Evolutionary conservation across 2,888 invertebrate genomes (phyloP), one percentile per base, ranked within the genome.

Genomic region (Prosopocoilus inquinatus): DNA sequence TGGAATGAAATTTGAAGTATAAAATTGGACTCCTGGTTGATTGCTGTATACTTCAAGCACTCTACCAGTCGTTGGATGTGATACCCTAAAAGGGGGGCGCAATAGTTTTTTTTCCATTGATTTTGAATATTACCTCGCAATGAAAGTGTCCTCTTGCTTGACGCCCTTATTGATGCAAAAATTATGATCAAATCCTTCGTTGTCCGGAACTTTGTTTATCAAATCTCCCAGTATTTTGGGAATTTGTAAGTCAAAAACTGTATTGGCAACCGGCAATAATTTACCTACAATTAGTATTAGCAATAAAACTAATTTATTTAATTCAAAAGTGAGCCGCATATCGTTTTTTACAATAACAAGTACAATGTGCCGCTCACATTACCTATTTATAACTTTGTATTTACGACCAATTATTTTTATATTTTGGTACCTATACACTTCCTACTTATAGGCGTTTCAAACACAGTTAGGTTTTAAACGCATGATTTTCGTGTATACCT

Each of bases 11-110:
- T 93, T 92, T 0, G 87, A 84, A 0, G 94, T 94, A 72, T 96
- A 96, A 69, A 96, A 88, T 74, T 96, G 95, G 53, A 96, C 82
- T 0, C 94, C 95, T 0, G 94, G 94, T 73, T 94, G 92, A 72
- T 94, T 89, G 57, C 92, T 89, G 64, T 85, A 87, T 0, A 94
- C 83, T 72, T 93, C 91, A 51, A 96, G 71, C 48, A 82, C 84
- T 56, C 94, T 82, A 1, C 94, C 94, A 16, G 83, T 81, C 9
- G 72, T 64, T 0, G 87, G 86, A 77, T 92, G 90, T 3, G 81
- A 66, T 0, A 84, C 86, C 65, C 87, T 85, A 63, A 38, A 66
- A 64, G 15, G 43, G 43, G 20, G 20, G 3, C 20, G 7, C 20
- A 28, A 5, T 28, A 28, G 20, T 1, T 28, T 28, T 36, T 8